Base-by-base conservation (phyloP, 2,113 vertebrate species). In the Erinaceus europaeus region DNA sequence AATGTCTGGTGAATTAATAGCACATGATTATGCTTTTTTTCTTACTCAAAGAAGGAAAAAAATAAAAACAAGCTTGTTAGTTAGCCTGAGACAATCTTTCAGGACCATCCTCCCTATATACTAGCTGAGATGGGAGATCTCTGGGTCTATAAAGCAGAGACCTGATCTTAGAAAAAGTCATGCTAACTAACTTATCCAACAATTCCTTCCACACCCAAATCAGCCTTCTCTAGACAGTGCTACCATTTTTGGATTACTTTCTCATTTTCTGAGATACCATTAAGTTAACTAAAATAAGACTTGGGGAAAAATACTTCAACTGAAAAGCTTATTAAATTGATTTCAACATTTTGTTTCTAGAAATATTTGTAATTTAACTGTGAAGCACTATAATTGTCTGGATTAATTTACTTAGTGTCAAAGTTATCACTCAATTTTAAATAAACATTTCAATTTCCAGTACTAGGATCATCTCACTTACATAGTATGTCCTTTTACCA, bases 311-410 rank as follows among this genome's bases (percentile, higher is more conserved):
- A 23, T 68, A 44, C 12, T 87, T 79, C 23, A 46, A 2, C 44
- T 87, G 21, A 85, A 86, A 82, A 75, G 1, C 48, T 73, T 36
- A 79, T 50, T 55, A 90, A 90, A 36, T 55, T 83, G 90, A 79
- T 38, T 86, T 74, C 62, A 65, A 38, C 84, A 68, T 78, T 87
- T 64, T 55, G 34, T 1, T 53, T 90, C n/a, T n/a, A n/a, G n/a
- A n/a, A n/a, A 48, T 52, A 86, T 74, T 62, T 77, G 50, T 52
- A 53, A 20, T 59, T 86, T 89, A 48, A 67, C n/a, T 81, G n/a
- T 69, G 18, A 86, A 91, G 64, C 12, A 68, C 5, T 42, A 71
- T 74, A 11, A 77, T 50, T 92, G 29, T 50, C 25, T 72, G 32
- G 48, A 90, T 50, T 76, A 74, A 77, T 69, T 83, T 82, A n/a